Conservation (phyloP, 2,888 invertebrate genomes). For the Malachius bipustulatus region DNA sequence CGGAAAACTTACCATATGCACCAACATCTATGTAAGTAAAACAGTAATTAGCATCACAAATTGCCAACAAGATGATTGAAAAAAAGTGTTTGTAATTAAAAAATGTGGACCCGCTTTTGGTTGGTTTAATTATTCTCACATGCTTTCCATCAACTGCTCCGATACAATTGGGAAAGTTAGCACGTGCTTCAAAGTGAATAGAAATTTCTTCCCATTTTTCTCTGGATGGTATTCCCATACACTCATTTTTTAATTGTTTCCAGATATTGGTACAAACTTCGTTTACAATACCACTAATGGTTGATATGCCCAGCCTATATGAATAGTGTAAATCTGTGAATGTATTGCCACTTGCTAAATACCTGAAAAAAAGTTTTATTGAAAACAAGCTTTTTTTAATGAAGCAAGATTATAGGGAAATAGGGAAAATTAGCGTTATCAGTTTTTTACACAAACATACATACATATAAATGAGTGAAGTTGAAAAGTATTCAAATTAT, state of each 20-base stretch:
- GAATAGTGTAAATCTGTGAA: background rate
- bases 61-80: background rate
- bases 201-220: background rate
- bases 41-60: background rate
- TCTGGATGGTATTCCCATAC: background rate
- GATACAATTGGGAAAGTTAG: background rate
- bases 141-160: conserved; percentile 1
- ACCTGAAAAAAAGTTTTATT: background rate
- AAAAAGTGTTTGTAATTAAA: conserved; percentile 1
- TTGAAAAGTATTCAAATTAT: too few relatives aligned
- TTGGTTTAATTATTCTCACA: background rate
- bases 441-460: too few relatives aligned
- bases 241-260: conserved; percentile 2
- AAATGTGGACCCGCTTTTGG: background rate
- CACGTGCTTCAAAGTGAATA: background rate
- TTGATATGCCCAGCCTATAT: conserved; percentile 3
- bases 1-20: conserved; percentile 3
- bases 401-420: too few relatives aligned
- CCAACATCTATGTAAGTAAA: conserved; percentile 1
- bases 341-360: background rate
- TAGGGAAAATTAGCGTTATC: too few relatives aligned
- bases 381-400: too few relatives aligned
- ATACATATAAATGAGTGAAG: too few relatives aligned
- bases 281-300: conserved; percentile 4
- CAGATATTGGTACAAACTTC: background rate